phyloP scores from a whole-genome alignment of 2,797 vertebrate genomes.

The Ptychadena robeensis region DNA sequence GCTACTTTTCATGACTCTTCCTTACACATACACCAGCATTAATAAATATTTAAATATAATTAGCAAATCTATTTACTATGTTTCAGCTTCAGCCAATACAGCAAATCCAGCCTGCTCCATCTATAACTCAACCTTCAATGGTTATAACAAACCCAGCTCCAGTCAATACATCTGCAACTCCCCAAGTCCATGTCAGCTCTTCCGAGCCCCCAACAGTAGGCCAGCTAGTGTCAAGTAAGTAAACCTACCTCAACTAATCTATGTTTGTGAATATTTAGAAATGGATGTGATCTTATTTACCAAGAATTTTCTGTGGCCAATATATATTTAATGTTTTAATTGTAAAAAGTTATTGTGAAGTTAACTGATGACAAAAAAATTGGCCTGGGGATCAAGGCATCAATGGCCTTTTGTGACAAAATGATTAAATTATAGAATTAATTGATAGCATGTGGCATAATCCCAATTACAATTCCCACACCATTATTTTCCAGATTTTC shows the following conservation, averaged over 20 bases:
- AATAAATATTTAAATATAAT: background rate
- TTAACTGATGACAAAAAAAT: no score
- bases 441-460: no score
- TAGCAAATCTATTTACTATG: background rate
- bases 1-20: no score
- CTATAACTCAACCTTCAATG: slow-evolving; percentile 79
- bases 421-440: no score
- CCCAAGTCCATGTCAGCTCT: slow-evolving; percentile 81
- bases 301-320: no score
- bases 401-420: no score
- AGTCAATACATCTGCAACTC: slow-evolving; percentile 65
- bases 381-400: no score
- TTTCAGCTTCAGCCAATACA: slow-evolving; percentile 67
- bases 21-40: background rate
- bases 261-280: background rate
- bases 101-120: slow-evolving; percentile 71
- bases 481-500: no score
- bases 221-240: slow-evolving; percentile 93
- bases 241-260: background rate
- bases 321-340: no score
- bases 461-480: no score
- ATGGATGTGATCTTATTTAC: background rate
- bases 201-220: slow-evolving; percentile 90
- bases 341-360: no score
- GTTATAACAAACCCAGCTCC: slow-evolving; percentile 81